A percentile compares a stretch with the other conserved stretches of the same genome.
These are phyloP conservation scores for Halocynthia aurantium DNA, from an alignment of 23 tunicate species.

Conservation along the genomic window DNA sequence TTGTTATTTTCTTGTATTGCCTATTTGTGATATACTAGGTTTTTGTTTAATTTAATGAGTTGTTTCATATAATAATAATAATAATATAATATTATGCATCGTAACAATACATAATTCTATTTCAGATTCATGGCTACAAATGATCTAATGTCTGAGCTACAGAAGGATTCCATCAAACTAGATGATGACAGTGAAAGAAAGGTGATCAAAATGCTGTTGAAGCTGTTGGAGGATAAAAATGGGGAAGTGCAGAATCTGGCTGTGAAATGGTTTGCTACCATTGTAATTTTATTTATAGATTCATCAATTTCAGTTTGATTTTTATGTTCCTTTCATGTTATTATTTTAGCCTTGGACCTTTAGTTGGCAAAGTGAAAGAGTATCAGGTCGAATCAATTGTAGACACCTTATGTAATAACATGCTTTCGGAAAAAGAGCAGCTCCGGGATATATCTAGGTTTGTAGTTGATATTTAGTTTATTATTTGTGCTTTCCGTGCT, in stretches of 20 bases:
- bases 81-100: background rate
- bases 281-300: background rate
- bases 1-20: too few relatives aligned
- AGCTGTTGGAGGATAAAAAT: slow-evolving; percentile 89
- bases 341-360: slow-evolving; percentile 77
- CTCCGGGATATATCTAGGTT: slow-evolving; percentile 84
- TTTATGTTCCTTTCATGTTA: background rate
- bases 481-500: too few relatives aligned
- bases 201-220: slow-evolving; percentile 82
- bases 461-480: too few relatives aligned
- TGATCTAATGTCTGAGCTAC: slow-evolving; percentile 89
- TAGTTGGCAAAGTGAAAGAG: slow-evolving; percentile 82
- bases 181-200: slow-evolving; percentile 99
- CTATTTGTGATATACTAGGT: too few relatives aligned
- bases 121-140: slow-evolving; percentile 97
- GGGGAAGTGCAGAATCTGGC: slow-evolving; percentile 99
- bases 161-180: slow-evolving; percentile 95
- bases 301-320: background rate
- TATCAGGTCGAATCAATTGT: slow-evolving; percentile 85
- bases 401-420: slow-evolving; percentile 79
- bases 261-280: slow-evolving; percentile 60
- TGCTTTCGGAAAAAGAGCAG: slow-evolving; percentile 95
- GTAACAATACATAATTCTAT: background rate
- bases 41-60: too few relatives aligned
- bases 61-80: background rate